Percentiles rank a stretch among this genome's conserved stretches.
Evolutionary conservation across 2,113 vertebrate genomes (phyloP).

Genomic region (Forbesichthys papilliferus): DNA sequence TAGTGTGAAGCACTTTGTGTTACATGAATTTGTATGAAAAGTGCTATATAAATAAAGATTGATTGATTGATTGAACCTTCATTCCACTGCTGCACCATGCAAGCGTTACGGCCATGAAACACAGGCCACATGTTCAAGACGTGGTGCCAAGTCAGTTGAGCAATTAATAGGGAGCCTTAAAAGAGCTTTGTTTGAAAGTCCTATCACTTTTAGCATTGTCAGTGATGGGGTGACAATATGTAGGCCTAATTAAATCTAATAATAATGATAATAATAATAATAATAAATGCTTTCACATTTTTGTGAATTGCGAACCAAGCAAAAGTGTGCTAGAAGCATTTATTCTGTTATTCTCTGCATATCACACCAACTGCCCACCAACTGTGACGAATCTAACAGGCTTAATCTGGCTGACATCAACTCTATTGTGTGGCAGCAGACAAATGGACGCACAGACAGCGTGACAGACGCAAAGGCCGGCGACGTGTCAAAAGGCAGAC

Average conservation of each 20-base stretch:
- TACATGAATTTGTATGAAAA: too few relatives aligned
- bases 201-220: background rate
- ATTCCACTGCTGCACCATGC: background rate
- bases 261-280: too few relatives aligned
- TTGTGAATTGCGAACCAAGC: slow-evolving; percentile 34
- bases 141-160: background rate
- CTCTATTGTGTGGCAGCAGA: slow-evolving; percentile 12
- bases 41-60: too few relatives aligned
- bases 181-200: background rate
- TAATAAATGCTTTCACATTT: background rate
- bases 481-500: background rate
- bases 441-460: slow-evolving; percentile 17
- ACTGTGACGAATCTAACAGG: slow-evolving; percentile 41
- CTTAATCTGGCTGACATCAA: slow-evolving; percentile 53
- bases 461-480: background rate
- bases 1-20: too few relatives aligned
- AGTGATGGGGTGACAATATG: too few relatives aligned
- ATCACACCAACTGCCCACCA: slow-evolving; percentile 35
- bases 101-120: background rate
- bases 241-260: too few relatives aligned
- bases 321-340: slow-evolving; percentile 30
- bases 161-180: background rate
- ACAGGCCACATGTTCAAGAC: background rate
- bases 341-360: slow-evolving; percentile 38
- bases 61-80: too few relatives aligned